A percentile compares a stretch with the other conserved stretches of the same genome.
phyloP scores from a whole-genome alignment of 2,888 invertebrate genomes.

The Drosophila formosana region DNA sequence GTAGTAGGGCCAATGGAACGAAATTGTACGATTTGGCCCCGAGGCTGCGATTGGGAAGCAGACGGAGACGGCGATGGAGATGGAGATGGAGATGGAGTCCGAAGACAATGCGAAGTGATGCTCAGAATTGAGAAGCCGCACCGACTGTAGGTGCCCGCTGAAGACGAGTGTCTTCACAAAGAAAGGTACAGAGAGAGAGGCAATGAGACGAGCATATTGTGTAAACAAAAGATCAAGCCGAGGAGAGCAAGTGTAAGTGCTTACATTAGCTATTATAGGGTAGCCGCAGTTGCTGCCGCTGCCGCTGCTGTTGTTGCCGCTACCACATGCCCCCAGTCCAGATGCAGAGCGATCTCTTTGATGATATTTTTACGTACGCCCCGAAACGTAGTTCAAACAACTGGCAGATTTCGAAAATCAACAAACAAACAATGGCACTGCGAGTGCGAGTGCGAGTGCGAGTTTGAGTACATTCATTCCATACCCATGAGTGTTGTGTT shows the following conservation, averaged over 20 bases:
- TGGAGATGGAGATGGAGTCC: not conserved
- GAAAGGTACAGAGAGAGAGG: not conserved
- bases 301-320: slow-evolving; percentile 25
- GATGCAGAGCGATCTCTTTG: slow-evolving; percentile 59
- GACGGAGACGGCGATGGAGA: not conserved
- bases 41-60: slow-evolving; percentile 5
- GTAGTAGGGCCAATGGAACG: slow-evolving; percentile 10
- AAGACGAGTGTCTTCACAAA: slow-evolving; percentile 25
- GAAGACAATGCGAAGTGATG: slow-evolving; percentile 40
- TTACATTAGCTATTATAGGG: slow-evolving; percentile 70
- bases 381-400: slow-evolving; percentile 55
- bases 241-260: slow-evolving; percentile 63
- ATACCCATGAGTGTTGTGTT: slow-evolving; percentile 13
- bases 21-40: slow-evolving; percentile 14
- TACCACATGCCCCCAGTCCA: slow-evolving; percentile 11
- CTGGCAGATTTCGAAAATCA: slow-evolving; percentile 61
- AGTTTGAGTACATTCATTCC: slow-evolving; percentile 23
- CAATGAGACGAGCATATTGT: slow-evolving; percentile 53
- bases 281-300: slow-evolving; percentile 36
- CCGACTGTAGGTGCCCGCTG: slow-evolving; percentile 32
- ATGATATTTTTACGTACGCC: slow-evolving; percentile 55
- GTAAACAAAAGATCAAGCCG: slow-evolving; percentile 65
- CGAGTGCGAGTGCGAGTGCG: not conserved
- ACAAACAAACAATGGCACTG: slow-evolving; percentile 57
- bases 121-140: slow-evolving; percentile 20